These are phyloP conservation scores for Chionis minor DNA, from an alignment of 2,113 vertebrate species.

Conservation along the genomic window DNA sequence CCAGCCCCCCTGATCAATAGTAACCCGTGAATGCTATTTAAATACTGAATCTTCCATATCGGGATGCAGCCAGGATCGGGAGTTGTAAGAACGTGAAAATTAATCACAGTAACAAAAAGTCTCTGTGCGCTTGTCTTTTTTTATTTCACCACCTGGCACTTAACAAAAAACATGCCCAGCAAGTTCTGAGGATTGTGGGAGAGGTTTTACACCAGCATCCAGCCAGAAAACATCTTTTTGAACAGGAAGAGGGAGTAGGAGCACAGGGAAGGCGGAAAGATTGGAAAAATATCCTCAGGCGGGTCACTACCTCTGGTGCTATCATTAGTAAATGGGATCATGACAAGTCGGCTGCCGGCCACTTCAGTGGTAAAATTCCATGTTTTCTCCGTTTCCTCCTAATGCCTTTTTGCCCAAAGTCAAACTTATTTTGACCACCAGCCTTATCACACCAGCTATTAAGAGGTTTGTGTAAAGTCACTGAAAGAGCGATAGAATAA, in stretches of 20 bases:
- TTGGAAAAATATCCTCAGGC: background rate
- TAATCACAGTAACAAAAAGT: slow-evolving; percentile 61
- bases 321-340: background rate
- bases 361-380: background rate
- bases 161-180: slow-evolving; percentile 43
- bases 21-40: background rate
- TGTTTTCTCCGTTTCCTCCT: background rate
- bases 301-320: background rate
- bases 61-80: slow-evolving; percentile 8
- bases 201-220: background rate
- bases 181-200: background rate
- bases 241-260: background rate
- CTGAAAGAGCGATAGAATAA: background rate
- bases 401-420: background rate
- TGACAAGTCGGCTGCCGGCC: background rate
- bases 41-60: slow-evolving; percentile 23
- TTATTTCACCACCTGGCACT: slow-evolving; percentile 59
- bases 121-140: slow-evolving; percentile 59
- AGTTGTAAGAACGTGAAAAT: slow-evolving; percentile 43
- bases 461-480: background rate
- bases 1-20: background rate
- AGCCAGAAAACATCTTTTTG: background rate
- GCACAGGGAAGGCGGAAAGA: background rate
- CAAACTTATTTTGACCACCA: background rate
- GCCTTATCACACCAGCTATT: background rate